Evolutionary conservation across 2,888 invertebrate species (phyloP).

Genomic region (Adineta ricciae): DNA sequence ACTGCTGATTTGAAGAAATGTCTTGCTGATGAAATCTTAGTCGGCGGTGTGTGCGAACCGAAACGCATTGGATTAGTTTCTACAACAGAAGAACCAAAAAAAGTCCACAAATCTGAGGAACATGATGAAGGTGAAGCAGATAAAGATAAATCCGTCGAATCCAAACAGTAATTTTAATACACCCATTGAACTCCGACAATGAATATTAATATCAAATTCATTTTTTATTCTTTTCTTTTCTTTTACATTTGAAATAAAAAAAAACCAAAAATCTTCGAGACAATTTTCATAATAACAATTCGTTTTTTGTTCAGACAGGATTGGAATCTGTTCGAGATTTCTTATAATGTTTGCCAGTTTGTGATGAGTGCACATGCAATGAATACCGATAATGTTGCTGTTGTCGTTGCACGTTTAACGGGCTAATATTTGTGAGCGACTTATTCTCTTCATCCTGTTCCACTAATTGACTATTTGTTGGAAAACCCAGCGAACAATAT

Average conservation of each 20-base stretch:
- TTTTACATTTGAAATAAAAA: not conserved
- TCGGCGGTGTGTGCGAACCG: not conserved
- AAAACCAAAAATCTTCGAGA: not conserved
- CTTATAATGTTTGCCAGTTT: not conserved
- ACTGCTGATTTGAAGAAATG: not conserved
- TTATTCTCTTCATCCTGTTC: not conserved
- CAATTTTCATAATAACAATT: not conserved
- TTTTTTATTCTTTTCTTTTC: not conserved
- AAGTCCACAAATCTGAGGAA: no score
- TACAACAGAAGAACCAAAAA: no score
- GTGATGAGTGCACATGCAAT: not conserved
- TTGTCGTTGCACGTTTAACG: not conserved
- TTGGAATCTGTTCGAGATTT: not conserved
- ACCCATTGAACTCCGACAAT: no score
- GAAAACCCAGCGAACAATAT: not conserved
- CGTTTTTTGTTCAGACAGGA: not conserved
- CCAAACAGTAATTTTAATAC: no score
- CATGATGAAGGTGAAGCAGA: no score
- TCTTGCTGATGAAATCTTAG: not conserved
- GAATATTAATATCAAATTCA: no score
- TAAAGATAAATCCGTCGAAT: no score
- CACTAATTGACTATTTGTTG: not conserved
- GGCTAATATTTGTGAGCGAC: not conserved
- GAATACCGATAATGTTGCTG: not conserved
- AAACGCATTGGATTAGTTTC: not conserved